Conservation (phyloP, 2,797 vertebrate genomes). For the Sebastes oblongus region DNA sequence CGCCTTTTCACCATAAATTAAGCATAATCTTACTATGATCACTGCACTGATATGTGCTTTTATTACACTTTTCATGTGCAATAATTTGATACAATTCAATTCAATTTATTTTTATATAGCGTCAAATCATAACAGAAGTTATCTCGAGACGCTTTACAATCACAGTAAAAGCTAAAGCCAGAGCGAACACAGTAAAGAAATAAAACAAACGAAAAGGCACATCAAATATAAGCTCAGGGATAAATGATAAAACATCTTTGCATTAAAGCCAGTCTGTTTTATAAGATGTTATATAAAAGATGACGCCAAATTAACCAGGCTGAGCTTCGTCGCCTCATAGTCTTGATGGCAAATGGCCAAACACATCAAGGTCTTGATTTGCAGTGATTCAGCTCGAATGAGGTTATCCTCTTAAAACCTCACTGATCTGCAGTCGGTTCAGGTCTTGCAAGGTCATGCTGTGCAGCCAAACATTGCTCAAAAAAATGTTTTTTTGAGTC, state of each 20-base stretch:
- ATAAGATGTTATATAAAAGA: background rate
- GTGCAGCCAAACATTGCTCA: background rate
- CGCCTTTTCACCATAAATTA: background rate
- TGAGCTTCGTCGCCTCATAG: background rate
- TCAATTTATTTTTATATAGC: no score
- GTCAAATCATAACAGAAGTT: no score
- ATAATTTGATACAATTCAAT: no score
- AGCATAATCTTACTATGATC: background rate
- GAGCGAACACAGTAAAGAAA: background rate
- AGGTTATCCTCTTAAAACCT: constrained; percentile 1
- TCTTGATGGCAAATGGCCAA: constrained; percentile 5
- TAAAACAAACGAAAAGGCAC: background rate
- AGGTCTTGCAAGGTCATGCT: background rate
- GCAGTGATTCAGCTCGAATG: background rate
- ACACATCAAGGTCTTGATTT: background rate
- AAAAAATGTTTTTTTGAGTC: background rate
- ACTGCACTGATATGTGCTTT: background rate
- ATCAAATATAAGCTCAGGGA: background rate
- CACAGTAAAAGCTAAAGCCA: background rate
- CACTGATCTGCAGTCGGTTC: background rate
- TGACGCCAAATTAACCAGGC: background rate
- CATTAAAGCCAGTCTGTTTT: background rate
- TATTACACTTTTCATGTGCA: background rate
- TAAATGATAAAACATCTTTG: background rate
- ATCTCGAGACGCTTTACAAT: background rate